Evolutionary conservation across 1,140 invertebrate species (phyloP), one percentile per base, ranked within the genome.

Genomic region (Heliconius congener): DNA sequence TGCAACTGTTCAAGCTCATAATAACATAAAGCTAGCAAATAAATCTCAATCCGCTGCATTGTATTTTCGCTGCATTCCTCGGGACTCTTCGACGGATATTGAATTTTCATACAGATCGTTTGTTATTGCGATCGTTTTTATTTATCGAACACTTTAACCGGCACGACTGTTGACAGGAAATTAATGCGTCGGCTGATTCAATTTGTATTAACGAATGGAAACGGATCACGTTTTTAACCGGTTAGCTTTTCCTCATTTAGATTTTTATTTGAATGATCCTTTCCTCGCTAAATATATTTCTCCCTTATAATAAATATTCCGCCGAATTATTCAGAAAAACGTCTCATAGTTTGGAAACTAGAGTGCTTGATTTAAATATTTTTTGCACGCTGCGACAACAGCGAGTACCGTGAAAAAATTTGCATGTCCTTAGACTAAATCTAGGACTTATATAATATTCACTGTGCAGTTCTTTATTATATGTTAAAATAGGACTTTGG

Each of bases 21-120:
- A 72, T 77, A 72, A 77, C 46, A 42, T 72, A 46, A 76, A 71
- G 74, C 74, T 50, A 77, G 39, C 46, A 76, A 74, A 77, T 81
- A 81, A 81, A 77, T 81, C 80, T 76, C 77, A 79, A 82, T 86
- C 86, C 83, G 82, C 80, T 82, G 84, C 86, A 85, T 86, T 85
- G 83, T 87, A 85, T 87, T 89, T 83, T 81, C 84, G 81, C 83
- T 90, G 88, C 85, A 87, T 85, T 89, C 81, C 86, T 85, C 86
- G 77, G 80, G 79, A 55, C 83, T 85, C 86, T 86, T 85, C 79
- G 84, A 81, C 91, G 92, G 91, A 94, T 92, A 94, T 94, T 93
- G 91, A 92, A 93, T 93, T 94, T 94, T 93, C 91, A 93, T 92
- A 91, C 87, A 88, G 90, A 89, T 91, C 89, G 89, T 90, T 92